phyloP scores from a whole-genome alignment of 2,888 invertebrate genomes.

The Nomada hirtipes region DNA sequence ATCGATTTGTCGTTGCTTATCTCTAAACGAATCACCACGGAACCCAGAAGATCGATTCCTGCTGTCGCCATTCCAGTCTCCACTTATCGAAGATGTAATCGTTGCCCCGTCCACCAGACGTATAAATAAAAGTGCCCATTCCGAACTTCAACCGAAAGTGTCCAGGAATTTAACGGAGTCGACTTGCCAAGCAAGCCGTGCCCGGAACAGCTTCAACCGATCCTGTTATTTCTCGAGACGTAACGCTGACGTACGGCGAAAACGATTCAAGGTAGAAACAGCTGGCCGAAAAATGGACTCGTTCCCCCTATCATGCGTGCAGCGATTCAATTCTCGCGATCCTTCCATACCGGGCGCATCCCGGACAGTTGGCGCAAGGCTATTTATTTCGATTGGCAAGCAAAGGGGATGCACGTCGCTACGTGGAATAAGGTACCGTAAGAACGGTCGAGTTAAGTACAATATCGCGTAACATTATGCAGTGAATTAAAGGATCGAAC shows the following conservation, averaged over 20 bases:
- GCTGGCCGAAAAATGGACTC: constrained; percentile 6
- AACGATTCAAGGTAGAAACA: neutral
- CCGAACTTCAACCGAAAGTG: neutral
- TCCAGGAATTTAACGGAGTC: neutral
- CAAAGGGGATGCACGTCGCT: constrained; percentile 11
- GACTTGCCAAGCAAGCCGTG: neutral
- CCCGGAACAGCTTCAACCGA: neutral
- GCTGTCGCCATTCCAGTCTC: neutral
- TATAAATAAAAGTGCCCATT: neutral
- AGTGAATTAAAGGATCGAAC: constrained; percentile 57
- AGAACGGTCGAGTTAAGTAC: constrained; percentile 62
- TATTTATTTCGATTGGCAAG: constrained; percentile 43
- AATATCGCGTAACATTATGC: constrained; percentile 67
- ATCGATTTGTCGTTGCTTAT: neutral
- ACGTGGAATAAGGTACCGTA: constrained; percentile 56
- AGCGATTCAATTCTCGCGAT: constrained; percentile 37
- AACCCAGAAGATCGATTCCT: too few relatives aligned
- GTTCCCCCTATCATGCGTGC: constrained; percentile 3
- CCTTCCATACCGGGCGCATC: constrained; percentile 50
- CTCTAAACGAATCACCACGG: too few relatives aligned
- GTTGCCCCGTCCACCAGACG: too few relatives aligned
- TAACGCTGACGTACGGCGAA: neutral
- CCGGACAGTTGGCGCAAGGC: constrained; percentile 8
- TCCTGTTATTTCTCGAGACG: constrained; percentile 1
- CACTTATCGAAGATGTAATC: too few relatives aligned